Conservation (phyloP, 2,797 vertebrate genomes). For the Myotis myotis region DNA sequence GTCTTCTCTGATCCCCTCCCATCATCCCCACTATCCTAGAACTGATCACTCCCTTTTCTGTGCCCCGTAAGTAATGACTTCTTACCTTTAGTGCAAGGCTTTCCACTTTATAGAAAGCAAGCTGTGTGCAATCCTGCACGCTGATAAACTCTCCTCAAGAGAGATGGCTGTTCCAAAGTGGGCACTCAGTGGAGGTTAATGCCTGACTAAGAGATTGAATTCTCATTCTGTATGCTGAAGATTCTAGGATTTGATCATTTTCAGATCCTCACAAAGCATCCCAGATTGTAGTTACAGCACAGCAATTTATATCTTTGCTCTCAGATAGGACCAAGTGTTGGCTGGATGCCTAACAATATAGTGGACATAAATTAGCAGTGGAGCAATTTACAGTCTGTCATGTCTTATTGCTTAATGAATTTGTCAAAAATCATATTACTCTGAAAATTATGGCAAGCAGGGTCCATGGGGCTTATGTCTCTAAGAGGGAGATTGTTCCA, state of each 20-base stretch:
- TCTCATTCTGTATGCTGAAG: neutral
- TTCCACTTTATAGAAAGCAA: neutral
- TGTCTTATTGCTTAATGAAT: conserved; percentile 89
- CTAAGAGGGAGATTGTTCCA: conserved; percentile 72
- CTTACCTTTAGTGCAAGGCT: neutral
- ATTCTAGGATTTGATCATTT: conserved; percentile 53
- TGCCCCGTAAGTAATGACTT: neutral
- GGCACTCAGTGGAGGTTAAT: neutral
- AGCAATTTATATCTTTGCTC: conserved; percentile 85
- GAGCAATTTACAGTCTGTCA: conserved; percentile 87
- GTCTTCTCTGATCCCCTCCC: neutral
- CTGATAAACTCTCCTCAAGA: neutral
- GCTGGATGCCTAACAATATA: conserved; percentile 86
- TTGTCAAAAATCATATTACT: conserved; percentile 86
- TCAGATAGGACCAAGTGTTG: conserved; percentile 85
- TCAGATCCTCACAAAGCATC: conserved; percentile 79
- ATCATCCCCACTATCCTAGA: neutral
- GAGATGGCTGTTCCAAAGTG: neutral
- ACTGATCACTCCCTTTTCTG: neutral
- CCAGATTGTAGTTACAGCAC: conserved; percentile 82
- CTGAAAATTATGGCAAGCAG: conserved; percentile 82
- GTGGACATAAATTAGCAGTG: conserved; percentile 85
- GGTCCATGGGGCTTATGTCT: conserved; percentile 76
- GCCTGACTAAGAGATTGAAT: neutral
- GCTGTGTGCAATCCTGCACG: neutral